Evolutionary conservation across 2,797 vertebrate species (phyloP).

Genomic region (Pogoniulus pusillus): DNA sequence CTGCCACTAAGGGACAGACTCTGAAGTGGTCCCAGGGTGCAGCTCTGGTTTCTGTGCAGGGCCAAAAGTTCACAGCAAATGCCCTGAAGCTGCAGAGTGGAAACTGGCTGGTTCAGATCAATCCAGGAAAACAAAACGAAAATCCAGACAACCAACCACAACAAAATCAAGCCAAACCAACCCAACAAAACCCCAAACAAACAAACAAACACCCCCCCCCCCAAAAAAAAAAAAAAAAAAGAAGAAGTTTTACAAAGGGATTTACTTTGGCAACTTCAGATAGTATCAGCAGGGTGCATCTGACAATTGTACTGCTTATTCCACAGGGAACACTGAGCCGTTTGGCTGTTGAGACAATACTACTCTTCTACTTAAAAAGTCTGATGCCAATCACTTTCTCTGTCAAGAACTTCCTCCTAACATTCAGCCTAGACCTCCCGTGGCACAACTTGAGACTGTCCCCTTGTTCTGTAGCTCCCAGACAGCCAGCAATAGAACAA

Average conservation of each 20-base stretch:
- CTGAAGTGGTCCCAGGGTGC: accelerated
- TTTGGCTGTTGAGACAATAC: neutral
- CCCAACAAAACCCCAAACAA: too few species aligned
- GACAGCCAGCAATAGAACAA: too few species aligned
- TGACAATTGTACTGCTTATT: neutral
- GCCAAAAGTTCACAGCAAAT: neutral
- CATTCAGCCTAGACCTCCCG: too few species aligned
- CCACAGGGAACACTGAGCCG: neutral
- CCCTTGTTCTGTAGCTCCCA: too few species aligned
- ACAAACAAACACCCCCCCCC: too few species aligned
- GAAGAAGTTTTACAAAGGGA: accelerated
- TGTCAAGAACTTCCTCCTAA: too few species aligned
- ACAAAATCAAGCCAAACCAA: too few species aligned
- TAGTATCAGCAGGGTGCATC: neutral
- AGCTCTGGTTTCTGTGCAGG: neutral
- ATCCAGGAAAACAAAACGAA: neutral
- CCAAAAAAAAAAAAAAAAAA: neutral
- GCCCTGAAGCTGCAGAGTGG: neutral
- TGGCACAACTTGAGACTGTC: too few species aligned
- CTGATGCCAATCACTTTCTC: too few species aligned
- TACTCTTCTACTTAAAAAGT: neutral
- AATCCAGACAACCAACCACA: too few species aligned
- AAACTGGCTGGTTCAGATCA: neutral
- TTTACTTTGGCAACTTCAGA: neutral
- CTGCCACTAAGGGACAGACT: neutral